These are phyloP conservation scores for Capitulum mitella DNA, from an alignment of 2,888 invertebrate genomes.

Conservation along the genomic window DNA sequence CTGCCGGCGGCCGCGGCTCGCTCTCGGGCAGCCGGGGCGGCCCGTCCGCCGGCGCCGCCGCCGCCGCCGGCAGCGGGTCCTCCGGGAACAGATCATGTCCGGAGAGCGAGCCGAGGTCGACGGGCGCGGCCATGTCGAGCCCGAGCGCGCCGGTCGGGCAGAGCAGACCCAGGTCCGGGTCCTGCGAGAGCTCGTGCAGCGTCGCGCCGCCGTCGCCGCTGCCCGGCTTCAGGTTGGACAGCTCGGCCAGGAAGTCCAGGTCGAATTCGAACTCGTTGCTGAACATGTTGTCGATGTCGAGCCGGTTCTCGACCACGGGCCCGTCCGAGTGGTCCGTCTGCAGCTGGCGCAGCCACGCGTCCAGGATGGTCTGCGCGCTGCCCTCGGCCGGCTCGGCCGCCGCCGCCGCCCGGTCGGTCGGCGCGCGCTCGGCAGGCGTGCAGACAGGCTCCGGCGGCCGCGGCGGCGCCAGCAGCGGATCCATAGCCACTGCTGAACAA, in stretches of 20 bases:
- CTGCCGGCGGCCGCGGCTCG: not conserved
- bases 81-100: not conserved
- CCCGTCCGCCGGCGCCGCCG: not conserved
- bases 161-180: constrained; percentile 6
- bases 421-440: not conserved
- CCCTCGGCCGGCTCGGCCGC: not conserved
- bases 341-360: constrained; percentile 8
- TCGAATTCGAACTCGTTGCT: constrained; percentile 6
- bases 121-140: not conserved
- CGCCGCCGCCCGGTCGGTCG: not conserved
- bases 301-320: not conserved
- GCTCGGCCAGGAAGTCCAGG: constrained; percentile 21
- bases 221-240: not conserved
- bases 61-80: not conserved
- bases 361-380: constrained; percentile 14
- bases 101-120: not conserved
- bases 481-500: not conserved
- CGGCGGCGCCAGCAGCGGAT: not conserved
- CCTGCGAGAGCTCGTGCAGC: constrained; percentile 12
- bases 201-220: not conserved
- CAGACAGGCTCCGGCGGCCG: not conserved
- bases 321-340: constrained; percentile 4
- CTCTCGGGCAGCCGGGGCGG: no score
- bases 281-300: constrained; percentile 19
- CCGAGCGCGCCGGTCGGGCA: not conserved